These are phyloP conservation scores for Heliothis virescens DNA, from an alignment of 1,140 invertebrate species.

Conservation along the genomic window DNA sequence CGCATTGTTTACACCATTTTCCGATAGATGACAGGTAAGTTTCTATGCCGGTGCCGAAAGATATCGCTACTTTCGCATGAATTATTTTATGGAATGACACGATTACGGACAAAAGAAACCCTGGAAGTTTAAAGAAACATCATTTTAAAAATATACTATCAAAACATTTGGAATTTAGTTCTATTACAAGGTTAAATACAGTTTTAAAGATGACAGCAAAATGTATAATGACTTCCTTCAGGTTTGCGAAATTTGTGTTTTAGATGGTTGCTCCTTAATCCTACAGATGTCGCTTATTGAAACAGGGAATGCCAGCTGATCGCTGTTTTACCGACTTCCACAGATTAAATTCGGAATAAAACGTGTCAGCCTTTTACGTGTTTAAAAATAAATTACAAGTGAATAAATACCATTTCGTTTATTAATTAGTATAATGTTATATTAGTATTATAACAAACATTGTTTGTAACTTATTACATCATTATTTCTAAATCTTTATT, in stretches of 20 bases:
- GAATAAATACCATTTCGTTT: background rate
- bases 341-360: conserved; percentile 30
- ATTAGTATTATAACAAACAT: too few relatives aligned
- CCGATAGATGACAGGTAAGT: conserved; percentile 61
- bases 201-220: background rate
- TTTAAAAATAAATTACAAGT: background rate
- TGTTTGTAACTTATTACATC: too few relatives aligned
- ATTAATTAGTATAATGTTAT: too few relatives aligned
- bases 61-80: conserved; percentile 46
- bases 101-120: background rate
- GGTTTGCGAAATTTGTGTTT: background rate
- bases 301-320: background rate
- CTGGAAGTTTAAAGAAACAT: background rate
- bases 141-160: background rate
- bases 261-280: background rate
- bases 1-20: conserved; percentile 19
- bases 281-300: background rate
- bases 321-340: conserved; percentile 58
- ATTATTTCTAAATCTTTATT: too few relatives aligned
- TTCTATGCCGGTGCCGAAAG: conserved; percentile 35
- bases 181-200: background rate
- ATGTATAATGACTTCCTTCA: background rate
- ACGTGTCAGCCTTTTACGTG: background rate
- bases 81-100: conserved; percentile 23
- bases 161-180: background rate